Evolutionary conservation across 2,888 invertebrate species (phyloP), one percentile per base, ranked within the genome.

Genomic region (Eupithecia dodoneata): DNA sequence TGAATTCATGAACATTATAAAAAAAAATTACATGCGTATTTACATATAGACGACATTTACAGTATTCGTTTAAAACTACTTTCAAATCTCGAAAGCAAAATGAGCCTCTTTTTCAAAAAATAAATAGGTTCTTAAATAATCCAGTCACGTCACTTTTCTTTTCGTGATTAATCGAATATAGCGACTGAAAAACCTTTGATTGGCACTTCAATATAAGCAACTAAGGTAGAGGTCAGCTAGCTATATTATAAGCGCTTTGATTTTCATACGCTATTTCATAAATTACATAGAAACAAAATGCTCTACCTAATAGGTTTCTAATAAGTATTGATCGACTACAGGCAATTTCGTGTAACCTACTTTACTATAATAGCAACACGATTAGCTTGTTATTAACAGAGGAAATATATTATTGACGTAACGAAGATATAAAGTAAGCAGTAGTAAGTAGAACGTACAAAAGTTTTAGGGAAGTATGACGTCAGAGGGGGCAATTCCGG

Each of bases 401-500:
- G 83, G 86, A 86, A 86, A 87, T 86, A 86, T 88, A 91, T 91
- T 92, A 92, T 91, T 91, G 91, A 90, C 87, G 90, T 85, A 87
- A 88, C 44, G 13, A 72, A 15, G 52, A 66, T 10, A 49, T 30
- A 18, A 12, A 2, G 15, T 9, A 52, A 1, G 4, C 45, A 45
- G 45, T 63, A 92, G 91, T 88, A 92, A 18, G 42, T 66, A 92
- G 91, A 88, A 91, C 91, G 88, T 91, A 92, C 91, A 91, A 90
- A 93, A 94, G 88, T 93, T 93, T 90, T 81, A 85, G 84, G 59
- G 82, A 91, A 92, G 91, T 93, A 92, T 92, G 87, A 91, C 91
- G 89, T 91, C 92, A 90, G 89, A 88, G 86, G 88, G 88, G 91
- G 91, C 92, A 89, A 90, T 92, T 91, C 91, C 89, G 88, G 87